Percentiles rank a stretch among this genome's conserved stretches.
phyloP scores from a whole-genome alignment of 1,140 invertebrate genomes.

The Chelonus insularis region DNA sequence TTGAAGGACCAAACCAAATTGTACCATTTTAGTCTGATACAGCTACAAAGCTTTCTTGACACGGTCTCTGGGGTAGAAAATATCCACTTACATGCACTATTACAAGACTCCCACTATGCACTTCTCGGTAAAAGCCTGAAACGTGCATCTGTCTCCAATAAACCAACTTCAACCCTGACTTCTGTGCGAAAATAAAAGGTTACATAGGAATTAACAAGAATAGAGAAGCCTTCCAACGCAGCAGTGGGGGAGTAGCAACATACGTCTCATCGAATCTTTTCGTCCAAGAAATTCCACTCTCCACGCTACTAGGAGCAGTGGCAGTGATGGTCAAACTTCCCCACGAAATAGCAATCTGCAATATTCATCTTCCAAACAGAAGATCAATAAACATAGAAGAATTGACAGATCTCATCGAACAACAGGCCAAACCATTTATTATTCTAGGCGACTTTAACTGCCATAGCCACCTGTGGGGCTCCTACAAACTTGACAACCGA shows the following conservation, averaged over 20 bases:
- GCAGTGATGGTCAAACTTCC: conserved; percentile 34
- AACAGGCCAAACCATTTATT: conserved; percentile 42
- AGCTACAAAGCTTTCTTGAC: too few species aligned
- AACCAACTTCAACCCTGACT: conserved; percentile 35
- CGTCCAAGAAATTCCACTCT: conserved; percentile 31
- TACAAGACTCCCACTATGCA: too few species aligned
- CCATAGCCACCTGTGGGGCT: conserved; percentile 41
- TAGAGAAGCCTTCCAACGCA: conserved; percentile 29
- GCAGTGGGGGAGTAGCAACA: conserved; percentile 37
- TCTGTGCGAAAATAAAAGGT: conserved; percentile 28
- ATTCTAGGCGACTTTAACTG: conserved; percentile 44
- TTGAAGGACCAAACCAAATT: too few species aligned
- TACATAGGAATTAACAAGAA: conserved; percentile 36
- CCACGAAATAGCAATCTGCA: conserved; percentile 33
- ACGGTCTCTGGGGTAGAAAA: too few species aligned
- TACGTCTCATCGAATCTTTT: conserved; percentile 33
- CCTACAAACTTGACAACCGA: conserved; percentile 31
- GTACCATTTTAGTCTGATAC: too few species aligned
- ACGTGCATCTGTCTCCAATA: conserved; percentile 41
- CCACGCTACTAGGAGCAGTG: conserved; percentile 32
- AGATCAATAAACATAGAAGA: conserved; percentile 18
- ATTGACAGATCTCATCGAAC: conserved; percentile 32
- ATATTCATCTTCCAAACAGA: conserved; percentile 38
- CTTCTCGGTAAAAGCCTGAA: too few species aligned
- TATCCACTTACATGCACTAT: too few species aligned